Conservation (phyloP, 1,140 invertebrate genomes). For the Drosophila kohkoa region DNA sequence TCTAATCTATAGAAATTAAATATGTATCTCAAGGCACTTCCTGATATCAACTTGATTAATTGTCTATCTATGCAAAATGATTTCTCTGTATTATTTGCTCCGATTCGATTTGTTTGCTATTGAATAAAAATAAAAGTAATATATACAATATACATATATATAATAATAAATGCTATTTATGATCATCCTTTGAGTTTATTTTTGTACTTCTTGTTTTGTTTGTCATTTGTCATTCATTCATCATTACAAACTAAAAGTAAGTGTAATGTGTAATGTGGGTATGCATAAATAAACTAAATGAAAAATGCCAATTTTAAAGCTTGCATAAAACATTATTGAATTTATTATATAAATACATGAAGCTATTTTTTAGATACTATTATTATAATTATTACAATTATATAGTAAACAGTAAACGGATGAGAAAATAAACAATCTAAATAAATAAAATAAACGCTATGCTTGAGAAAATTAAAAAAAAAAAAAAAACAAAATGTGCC, state of each 20-base stretch:
- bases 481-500: conserved; percentile 53
- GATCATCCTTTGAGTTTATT: conserved; percentile 7
- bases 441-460: conserved; percentile 33
- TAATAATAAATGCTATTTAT: conserved; percentile 38
- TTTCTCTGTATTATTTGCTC: conserved; percentile 40
- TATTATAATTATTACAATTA: conserved; percentile 40
- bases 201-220: conserved; percentile 1
- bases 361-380: conserved; percentile 81
- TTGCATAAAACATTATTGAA: conserved; percentile 61
- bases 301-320: conserved; percentile 76
- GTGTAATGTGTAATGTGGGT: conserved; percentile 16
- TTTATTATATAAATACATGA: conserved; percentile 63
- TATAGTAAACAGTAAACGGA: conserved; percentile 38
- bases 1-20: conserved; percentile 1
- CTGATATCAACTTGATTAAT: conserved; percentile 4
- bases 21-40: background rate
- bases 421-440: background rate
- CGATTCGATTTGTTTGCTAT: conserved; percentile 35
- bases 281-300: conserved; percentile 16
- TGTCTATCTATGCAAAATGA: conserved; percentile 7
- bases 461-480: conserved; percentile 42
- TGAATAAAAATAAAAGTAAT: background rate
- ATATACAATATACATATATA: conserved; percentile 8
- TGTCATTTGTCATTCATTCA: background rate
- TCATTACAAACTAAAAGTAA: conserved; percentile 15